Evolutionary conservation across 2,797 vertebrate species (phyloP).

Genomic region (Cichlasoma orientale): DNA sequence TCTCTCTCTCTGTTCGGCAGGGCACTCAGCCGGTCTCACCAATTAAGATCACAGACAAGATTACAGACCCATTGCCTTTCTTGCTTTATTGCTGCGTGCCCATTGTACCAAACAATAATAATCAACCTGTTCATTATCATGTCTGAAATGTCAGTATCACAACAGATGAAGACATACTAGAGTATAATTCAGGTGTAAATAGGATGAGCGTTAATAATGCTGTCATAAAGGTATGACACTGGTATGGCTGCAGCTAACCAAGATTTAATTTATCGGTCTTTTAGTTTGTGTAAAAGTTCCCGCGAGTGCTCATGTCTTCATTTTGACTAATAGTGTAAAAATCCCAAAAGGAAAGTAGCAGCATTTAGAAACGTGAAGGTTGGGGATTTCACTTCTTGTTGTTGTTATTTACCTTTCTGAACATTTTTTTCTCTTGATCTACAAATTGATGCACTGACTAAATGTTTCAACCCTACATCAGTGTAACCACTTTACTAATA

Average conservation of each 20-base stretch:
- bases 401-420: background rate
- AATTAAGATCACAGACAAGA: conserved; percentile 56
- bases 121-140: conserved; percentile 12
- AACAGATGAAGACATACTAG: background rate
- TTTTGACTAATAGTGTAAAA: background rate
- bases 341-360: background rate
- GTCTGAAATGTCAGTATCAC: conserved; percentile 5
- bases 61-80: conserved; percentile 24
- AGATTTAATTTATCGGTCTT: too few species aligned
- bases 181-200: conserved; percentile 11
- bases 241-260: background rate
- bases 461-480: background rate
- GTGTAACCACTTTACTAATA: background rate
- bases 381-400: background rate
- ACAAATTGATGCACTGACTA: background rate
- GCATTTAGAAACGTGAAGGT: background rate
- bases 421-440: too few species aligned
- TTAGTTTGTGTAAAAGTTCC: too few species aligned
- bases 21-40: conserved; percentile 25
- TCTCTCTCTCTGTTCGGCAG: conserved; percentile 25
- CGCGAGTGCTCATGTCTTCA: background rate
- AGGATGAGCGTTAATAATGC: background rate
- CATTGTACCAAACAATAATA: conserved; percentile 11
- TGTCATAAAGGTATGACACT: background rate
- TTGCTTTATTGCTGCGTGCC: background rate